phyloP scores from a whole-genome alignment of 2,797 vertebrate species.

The Tokudaia tokunoshimensis region DNA sequence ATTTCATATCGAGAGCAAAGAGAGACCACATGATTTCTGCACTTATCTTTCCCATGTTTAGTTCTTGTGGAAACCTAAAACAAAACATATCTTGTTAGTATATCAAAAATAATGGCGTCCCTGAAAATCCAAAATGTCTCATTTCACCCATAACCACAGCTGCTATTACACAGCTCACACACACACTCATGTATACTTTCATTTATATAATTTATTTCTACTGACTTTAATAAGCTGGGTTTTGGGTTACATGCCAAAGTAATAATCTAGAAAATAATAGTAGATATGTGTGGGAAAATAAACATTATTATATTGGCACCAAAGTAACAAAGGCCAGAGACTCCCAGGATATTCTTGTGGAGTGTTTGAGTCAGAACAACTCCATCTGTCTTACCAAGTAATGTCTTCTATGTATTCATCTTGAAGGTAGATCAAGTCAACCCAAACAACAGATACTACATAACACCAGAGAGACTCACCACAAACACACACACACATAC shows the following conservation, averaged over 20 bases:
- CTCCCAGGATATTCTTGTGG: background rate
- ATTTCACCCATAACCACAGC: background rate
- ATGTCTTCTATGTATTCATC: background rate
- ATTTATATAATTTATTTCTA: background rate
- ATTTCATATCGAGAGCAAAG: slow-evolving; percentile 98
- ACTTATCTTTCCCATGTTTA: slow-evolving; percentile 96
- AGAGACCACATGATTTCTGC: slow-evolving; percentile 97
- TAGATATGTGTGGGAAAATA: background rate
- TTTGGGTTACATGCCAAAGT: background rate
- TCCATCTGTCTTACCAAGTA: background rate
- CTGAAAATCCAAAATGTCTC: background rate
- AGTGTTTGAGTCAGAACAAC: background rate
- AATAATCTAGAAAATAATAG: background rate
- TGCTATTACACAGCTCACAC: background rate
- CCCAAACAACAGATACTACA: background rate
- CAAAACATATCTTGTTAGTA: slow-evolving; percentile 76
- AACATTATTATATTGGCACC: background rate
- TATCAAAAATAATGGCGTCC: slow-evolving; percentile 53
- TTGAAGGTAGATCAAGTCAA: background rate
- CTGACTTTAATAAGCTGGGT: background rate
- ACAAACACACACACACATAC: background rate
- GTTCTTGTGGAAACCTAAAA: slow-evolving; percentile 97
- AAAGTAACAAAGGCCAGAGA: background rate
- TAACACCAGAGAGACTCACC: background rate
- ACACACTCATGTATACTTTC: background rate